Evolutionary conservation across 53 echinoderm and acorn worm species (phyloP).

Genomic region (Mesocentrotus franciscanus): DNA sequence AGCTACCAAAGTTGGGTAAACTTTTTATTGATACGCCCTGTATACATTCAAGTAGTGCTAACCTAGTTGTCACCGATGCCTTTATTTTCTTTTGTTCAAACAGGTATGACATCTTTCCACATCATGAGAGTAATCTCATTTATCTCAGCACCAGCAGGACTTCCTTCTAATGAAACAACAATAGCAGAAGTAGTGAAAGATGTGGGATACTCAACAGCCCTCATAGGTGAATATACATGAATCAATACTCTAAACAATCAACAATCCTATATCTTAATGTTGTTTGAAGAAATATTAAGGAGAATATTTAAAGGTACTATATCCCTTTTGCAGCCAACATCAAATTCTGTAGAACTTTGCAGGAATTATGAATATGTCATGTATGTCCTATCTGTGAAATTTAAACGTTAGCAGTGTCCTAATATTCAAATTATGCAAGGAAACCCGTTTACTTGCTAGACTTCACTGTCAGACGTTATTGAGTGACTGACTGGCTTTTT

Average conservation of each 20-base stretch:
- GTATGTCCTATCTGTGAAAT: no score
- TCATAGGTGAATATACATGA: conserved; percentile 76
- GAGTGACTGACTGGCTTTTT: no score
- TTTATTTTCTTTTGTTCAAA: not conserved
- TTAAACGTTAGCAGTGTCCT: no score
- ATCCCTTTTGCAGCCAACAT: not conserved
- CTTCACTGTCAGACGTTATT: no score
- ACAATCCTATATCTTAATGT: not conserved
- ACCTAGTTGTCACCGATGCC: not conserved
- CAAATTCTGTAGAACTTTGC: no score
- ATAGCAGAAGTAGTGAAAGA: conserved; percentile 80
- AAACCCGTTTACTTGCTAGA: no score
- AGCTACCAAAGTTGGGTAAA: no score
- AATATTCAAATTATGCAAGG: no score
- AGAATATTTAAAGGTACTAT: not conserved
- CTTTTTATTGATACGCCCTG: no score
- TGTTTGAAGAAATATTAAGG: no score
- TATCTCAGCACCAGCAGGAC: conserved; percentile 77
- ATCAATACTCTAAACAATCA: not conserved
- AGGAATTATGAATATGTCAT: no score
- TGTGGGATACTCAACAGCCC: conserved; percentile 81
- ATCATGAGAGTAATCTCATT: conserved; percentile 84
- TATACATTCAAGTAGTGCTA: no score
- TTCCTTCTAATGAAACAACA: conserved; percentile 87
- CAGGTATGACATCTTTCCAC: conserved; percentile 80